Evolutionary conservation across 2,113 vertebrate genomes (phyloP).

Genomic region (Acanthochromis polyacanthus): DNA sequence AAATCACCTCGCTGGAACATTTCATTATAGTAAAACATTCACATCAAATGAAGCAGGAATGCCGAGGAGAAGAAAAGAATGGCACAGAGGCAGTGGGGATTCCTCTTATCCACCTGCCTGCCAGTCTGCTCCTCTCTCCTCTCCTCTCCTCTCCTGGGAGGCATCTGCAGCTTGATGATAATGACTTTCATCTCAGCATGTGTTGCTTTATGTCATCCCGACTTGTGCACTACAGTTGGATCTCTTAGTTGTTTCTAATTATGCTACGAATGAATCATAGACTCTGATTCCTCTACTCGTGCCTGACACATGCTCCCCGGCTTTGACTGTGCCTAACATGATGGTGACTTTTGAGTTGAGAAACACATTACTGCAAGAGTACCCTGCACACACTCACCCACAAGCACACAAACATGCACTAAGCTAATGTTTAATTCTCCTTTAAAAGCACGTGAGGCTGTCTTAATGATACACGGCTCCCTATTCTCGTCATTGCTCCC

Average conservation of each 20-base stretch:
- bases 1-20: constrained; percentile 2
- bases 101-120: constrained; percentile 58
- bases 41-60: constrained; percentile 51
- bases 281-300: constrained; percentile 32
- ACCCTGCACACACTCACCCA: neutral
- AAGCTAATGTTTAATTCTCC: constrained; percentile 52
- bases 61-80: constrained; percentile 41
- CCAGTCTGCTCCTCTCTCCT: constrained; percentile 29
- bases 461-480: constrained; percentile 61
- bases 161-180: constrained; percentile 72
- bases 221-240: constrained; percentile 40
- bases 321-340: constrained; percentile 37
- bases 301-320: constrained; percentile 25
- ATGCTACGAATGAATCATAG: constrained; percentile 52
- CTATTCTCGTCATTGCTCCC: constrained; percentile 55
- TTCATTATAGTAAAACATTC: constrained; percentile 37
- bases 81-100: constrained; percentile 37
- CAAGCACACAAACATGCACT: neutral
- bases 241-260: constrained; percentile 61
- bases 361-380: neutral
- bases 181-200: constrained; percentile 65
- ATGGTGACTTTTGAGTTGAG: constrained; percentile 15
- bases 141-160: constrained; percentile 51
- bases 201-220: constrained; percentile 44
- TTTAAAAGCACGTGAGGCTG: constrained; percentile 50